Evolutionary conservation across 1,140 invertebrate species (phyloP).

Genomic region (Heliconius himera): DNA sequence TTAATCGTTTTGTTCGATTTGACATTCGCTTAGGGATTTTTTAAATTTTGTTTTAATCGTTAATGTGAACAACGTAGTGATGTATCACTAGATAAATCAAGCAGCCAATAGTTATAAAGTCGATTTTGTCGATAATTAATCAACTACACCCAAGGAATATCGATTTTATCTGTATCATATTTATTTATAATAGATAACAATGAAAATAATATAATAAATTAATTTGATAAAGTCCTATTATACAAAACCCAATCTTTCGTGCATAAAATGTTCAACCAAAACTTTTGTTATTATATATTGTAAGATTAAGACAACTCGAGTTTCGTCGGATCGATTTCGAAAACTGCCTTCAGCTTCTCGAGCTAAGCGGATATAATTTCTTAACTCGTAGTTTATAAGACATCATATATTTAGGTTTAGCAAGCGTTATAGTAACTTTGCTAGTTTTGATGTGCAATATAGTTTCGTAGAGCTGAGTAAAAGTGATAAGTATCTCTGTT

Average conservation of each 20-base stretch:
- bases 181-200: too few species aligned
- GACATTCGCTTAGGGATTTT: neutral
- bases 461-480: neutral
- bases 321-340: conserved; percentile 24
- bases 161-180: too few species aligned
- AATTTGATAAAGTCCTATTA: neutral
- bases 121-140: too few species aligned
- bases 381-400: conserved; percentile 13
- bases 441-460: neutral
- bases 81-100: too few species aligned
- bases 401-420: conserved; percentile 4
- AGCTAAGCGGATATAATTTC: conserved; percentile 27
- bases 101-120: too few species aligned
- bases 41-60: neutral
- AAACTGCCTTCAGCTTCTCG: conserved; percentile 18
- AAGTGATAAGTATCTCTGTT: neutral
- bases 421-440: neutral
- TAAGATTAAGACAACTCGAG: conserved; percentile 21
- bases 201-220: neutral
- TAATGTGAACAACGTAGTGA: neutral
- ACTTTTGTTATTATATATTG: conserved; percentile 15
- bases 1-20: conserved; percentile 11
- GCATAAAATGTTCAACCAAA: neutral
- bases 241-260: neutral
- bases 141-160: too few species aligned